Base-by-base conservation (phyloP, 2,888 invertebrate genomes). In the Pseudococcus longispinus region DNA sequence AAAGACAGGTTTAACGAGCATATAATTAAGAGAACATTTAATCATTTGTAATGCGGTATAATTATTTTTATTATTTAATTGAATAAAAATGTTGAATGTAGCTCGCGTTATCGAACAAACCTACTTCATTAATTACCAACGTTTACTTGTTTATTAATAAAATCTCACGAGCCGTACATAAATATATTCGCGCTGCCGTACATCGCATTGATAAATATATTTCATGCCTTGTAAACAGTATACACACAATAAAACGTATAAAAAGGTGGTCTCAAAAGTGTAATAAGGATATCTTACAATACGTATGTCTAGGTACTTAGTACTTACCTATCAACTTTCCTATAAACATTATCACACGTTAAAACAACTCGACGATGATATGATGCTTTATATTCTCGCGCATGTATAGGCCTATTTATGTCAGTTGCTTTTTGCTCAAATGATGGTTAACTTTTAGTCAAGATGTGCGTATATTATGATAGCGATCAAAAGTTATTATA, bases 31-130 rank as follows among this genome's bases (percentile, higher is more conserved):
- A 80, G 77, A 80, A 80, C 77, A 80, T 80, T 80, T 80, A 80
- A 80, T 80, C 77, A 80, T 80, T 80, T 80, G 77, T 80, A 80
- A 80, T 80, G 42, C 77, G 77, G 42, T 80, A 80, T 80, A 80
- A 80, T 80, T 80, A 80, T 80, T 80, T 80, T 80, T 80, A 80
- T 80, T 80, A 80, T 80, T 80, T 80, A 80, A 80, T 80, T 80
- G 77, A 80, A 80, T 80, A 80, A 80, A 80, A 80, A 80, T 80
- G 77, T 80, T 80, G 77, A 80, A 80, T 80, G 77, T 80, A 80
- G 77, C 77, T 80, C 77, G 77, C 77, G 77, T 80, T 80, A 80
- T 80, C 77, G 77, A 80, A 80, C 42, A 42, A 70, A 60, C 37
- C 37, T 37, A 70, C 70, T 70, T 70, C 70, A 70, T 70, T 70